A percentile compares a stretch with the other conserved stretches of the same genome.
Conservation (phyloP, 37 sponge, comb jelly and placozoan species). For the Ianthella basta region DNA sequence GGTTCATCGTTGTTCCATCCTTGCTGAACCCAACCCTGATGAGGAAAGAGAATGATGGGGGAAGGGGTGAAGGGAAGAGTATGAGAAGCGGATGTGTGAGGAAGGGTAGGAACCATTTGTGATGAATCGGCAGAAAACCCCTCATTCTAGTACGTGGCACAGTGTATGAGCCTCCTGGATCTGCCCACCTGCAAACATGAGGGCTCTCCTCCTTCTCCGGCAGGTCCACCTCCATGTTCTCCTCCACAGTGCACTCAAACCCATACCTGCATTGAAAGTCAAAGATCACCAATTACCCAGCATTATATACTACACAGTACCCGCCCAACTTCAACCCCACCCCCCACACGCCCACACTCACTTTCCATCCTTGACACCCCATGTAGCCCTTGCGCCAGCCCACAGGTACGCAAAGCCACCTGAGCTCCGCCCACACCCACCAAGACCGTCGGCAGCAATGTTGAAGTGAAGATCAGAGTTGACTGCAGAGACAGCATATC, state of each 20-base stretch:
- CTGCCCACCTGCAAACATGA: constrained; percentile 48
- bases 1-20: constrained; percentile 39
- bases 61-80: background rate
- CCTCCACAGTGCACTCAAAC: constrained; percentile 70
- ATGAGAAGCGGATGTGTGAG: background rate
- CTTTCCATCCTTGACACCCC: constrained; percentile 78
- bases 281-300: too few relatives aligned
- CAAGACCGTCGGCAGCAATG: constrained; percentile 71
- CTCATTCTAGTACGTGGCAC: background rate
- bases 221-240: constrained; percentile 38
- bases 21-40: constrained; percentile 81
- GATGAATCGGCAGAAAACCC: background rate
- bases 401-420: constrained; percentile 77
- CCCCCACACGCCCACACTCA: background rate
- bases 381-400: constrained; percentile 79
- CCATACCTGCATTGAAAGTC: constrained; percentile 28
- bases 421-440: constrained; percentile 59
- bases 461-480: constrained; percentile 84
- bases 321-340: too few relatives aligned
- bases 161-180: background rate
- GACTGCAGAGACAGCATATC: constrained; percentile 23
- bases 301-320: too few relatives aligned
- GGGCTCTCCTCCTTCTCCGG: constrained; percentile 54
- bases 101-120: background rate
- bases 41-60: background rate